phyloP scores from a whole-genome alignment of 2,113 vertebrate genomes.

The Mesocricetus auratus region DNA sequence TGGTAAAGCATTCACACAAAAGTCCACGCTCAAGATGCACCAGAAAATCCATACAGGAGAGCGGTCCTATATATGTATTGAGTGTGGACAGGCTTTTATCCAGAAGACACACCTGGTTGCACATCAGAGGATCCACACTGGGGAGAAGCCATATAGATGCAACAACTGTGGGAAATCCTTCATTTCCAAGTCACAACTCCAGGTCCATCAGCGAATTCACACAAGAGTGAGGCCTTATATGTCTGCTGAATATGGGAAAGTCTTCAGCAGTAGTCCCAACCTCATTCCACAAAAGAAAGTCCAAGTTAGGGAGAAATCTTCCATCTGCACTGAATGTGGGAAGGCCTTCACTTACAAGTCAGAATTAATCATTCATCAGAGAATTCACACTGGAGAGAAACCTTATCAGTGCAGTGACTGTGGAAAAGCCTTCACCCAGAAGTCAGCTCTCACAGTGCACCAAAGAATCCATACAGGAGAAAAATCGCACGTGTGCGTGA shows the following conservation, averaged over 20 bases:
- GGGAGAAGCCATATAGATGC: constrained; percentile 81
- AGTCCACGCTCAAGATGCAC: constrained; percentile 78
- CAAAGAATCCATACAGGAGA: constrained; percentile 80
- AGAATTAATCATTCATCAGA: constrained; percentile 83
- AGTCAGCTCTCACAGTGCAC: constrained; percentile 82
- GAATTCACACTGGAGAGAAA: constrained; percentile 84
- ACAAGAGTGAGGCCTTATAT: constrained; percentile 69
- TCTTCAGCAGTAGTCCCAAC: constrained; percentile 65
- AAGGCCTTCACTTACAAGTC: constrained; percentile 85
- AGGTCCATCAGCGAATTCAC: constrained; percentile 69
- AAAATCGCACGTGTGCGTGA: constrained; percentile 81
- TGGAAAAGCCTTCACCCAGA: constrained; percentile 83
- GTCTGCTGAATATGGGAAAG: constrained; percentile 65
- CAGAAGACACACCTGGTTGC: constrained; percentile 80
- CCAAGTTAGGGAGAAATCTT: constrained; percentile 83
- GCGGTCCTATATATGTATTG: constrained; percentile 79
- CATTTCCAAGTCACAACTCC: constrained; percentile 69
- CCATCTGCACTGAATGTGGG: constrained; percentile 82
- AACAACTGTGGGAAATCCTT: constrained; percentile 76
- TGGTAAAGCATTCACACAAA: constrained; percentile 79
- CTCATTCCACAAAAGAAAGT: constrained; percentile 67
- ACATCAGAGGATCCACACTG: constrained; percentile 80
- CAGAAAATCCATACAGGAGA: constrained; percentile 83
- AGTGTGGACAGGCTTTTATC: constrained; percentile 82
- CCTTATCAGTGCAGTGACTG: constrained; percentile 83